A percentile compares a stretch with the other conserved stretches of the same genome.
Conservation (phyloP, 2,113 vertebrate species). For the Donacobius atricapilla region DNA sequence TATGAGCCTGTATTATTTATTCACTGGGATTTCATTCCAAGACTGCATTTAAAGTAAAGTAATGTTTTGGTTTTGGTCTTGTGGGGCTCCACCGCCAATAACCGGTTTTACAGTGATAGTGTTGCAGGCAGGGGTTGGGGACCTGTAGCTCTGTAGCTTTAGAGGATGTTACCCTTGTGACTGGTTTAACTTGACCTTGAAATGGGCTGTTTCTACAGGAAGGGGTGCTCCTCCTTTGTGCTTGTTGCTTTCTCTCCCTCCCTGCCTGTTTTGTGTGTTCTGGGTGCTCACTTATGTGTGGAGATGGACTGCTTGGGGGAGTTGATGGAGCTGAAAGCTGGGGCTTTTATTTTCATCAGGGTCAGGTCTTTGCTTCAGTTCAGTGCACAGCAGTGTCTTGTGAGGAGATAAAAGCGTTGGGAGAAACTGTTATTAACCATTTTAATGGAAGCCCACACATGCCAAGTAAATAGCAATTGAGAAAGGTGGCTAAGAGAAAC, state of each 20-base stretch:
- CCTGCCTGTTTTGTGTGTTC: neutral
- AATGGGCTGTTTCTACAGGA: neutral
- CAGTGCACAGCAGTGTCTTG: neutral
- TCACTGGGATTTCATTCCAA: neutral
- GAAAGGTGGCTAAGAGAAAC: neutral
- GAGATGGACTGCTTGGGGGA: neutral
- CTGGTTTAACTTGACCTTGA: neutral
- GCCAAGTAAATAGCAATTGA: neutral
- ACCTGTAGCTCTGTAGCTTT: neutral
- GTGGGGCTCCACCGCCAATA: accelerated
- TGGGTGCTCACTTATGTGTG: neutral
- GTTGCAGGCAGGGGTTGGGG: neutral
- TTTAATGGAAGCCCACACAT: neutral
- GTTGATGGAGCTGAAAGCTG: neutral
- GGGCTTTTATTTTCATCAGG: neutral
- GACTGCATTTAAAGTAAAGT: neutral
- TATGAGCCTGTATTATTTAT: neutral
- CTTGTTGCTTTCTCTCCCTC: neutral
- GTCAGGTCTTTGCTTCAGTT: neutral
- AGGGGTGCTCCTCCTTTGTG: neutral
- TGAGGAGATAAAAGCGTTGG: neutral
- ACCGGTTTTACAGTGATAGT: neutral
- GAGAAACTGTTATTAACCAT: neutral
- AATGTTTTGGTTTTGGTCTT: neutral
- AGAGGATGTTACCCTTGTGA: neutral